A percentile compares a stretch with the other conserved stretches of the same genome.
Conservation (phyloP, 2,797 vertebrate species). For the Bucorvus abyssinicus region DNA sequence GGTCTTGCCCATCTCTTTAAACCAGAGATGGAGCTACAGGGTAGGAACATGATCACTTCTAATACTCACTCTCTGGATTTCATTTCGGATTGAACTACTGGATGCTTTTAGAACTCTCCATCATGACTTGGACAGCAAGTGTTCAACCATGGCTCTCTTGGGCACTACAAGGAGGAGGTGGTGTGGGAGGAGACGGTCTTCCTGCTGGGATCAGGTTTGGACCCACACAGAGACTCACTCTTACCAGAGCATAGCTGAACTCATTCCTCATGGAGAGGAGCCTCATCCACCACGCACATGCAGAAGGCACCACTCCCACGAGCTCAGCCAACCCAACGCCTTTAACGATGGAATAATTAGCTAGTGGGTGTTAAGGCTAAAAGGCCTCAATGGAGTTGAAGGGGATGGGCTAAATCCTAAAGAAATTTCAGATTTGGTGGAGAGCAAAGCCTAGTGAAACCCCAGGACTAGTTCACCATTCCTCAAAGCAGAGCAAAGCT, state of each 20-base stretch:
- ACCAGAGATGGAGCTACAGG: not conserved
- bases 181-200: not conserved
- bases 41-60: not conserved
- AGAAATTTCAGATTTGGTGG: not conserved
- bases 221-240: not conserved
- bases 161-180: not conserved
- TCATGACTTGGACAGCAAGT: too few species aligned
- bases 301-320: not conserved
- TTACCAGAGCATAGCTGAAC: too few species aligned
- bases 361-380: not conserved
- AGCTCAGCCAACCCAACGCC: not conserved
- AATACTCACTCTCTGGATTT: not conserved
- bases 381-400: not conserved
- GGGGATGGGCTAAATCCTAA: not conserved
- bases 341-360: not conserved
- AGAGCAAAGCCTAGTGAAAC: not conserved
- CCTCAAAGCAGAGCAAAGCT: not conserved
- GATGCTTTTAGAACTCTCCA: too few species aligned
- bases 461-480: not conserved
- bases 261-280: not conserved
- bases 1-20: not conserved
- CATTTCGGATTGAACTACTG: too few species aligned
- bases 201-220: not conserved
- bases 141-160: not conserved
- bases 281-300: not conserved